Evolutionary conservation across 2,797 vertebrate genomes (phyloP).

Genomic region (Sus cebifrons): DNA sequence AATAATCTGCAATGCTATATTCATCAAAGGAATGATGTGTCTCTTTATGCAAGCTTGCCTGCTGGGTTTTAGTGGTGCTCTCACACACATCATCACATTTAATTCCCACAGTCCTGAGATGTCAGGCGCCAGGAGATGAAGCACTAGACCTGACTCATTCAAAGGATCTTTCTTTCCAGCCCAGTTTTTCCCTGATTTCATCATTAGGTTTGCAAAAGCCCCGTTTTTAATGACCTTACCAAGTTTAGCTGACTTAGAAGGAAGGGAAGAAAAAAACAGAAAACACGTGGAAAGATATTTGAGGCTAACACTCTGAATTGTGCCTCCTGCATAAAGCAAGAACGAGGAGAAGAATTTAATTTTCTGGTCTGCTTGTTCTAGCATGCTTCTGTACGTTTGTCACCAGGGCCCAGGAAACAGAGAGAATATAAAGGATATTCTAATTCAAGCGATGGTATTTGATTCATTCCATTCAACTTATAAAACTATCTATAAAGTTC

Average conservation of each 20-base stretch:
- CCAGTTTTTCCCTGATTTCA: neutral
- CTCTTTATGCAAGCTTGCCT: neutral
- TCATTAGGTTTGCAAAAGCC: conserved; percentile 57
- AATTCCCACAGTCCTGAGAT: neutral
- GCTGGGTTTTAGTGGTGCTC: neutral
- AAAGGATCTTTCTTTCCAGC: conserved; percentile 56
- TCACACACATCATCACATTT: neutral
- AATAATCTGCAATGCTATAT: neutral
- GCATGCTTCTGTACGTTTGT: conserved; percentile 83
- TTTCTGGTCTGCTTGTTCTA: conserved; percentile 88
- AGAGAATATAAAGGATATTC: conserved; percentile 86
- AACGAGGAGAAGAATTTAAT: conserved; percentile 85
- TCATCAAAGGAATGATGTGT: neutral
- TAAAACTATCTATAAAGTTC: conserved; percentile 87
- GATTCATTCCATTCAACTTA: conserved; percentile 86
- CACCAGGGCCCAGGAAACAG: conserved; percentile 84
- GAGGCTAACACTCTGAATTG: conserved; percentile 54
- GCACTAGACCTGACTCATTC: neutral
- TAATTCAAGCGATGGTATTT: conserved; percentile 85
- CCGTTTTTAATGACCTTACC: conserved; percentile 40
- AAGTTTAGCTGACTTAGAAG: conserved; percentile 48
- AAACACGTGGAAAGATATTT: conserved; percentile 21
- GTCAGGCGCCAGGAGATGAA: neutral
- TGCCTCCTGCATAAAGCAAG: conserved; percentile 77
- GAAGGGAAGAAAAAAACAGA: conserved; percentile 68